Evolutionary conservation across 2,797 vertebrate genomes (phyloP), one percentile per base, ranked within the genome.

Genomic region (Schizopygopsis malacanthus): DNA sequence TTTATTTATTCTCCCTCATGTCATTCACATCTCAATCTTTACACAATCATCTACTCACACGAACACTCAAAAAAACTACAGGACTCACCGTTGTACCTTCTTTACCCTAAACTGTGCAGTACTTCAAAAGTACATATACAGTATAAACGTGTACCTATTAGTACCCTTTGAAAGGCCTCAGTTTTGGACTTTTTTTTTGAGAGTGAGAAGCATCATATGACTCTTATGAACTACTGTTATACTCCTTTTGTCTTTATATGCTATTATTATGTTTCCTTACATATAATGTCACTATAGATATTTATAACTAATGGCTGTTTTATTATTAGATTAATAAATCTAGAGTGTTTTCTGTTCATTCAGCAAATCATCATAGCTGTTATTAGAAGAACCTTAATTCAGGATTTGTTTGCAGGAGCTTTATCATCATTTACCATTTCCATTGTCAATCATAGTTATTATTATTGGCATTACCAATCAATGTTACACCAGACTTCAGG

Each of bases 1-100:
- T 75, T 75, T 75, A 52, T 75, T 75, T 75, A 50, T 75, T 33
- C 45, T 33, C 25, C 25, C 4, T 52, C 25, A 50, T 18, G 71
- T 50, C 25, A 10, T 33, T 75, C 45, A 28, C 47, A 3, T 28
- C 45, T 2, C 1, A 15, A 10, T 73, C 1, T 71, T 72, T 71
- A 71, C 13, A n/a, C 13, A 61, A 61, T 12, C 10, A 12, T 25
- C 11, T 25, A 61, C n/a, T 61, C 22, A 0, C n/a, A 13, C n/a
- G 2, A 12, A 61, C 11, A 13, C 61, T 25, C n/a, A 13, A 12
- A 25, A 6, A 12, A 63, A 28, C 4, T 28, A 2, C 61, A 28
- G 15, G 4, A 39, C 6, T 16, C 22, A 22, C 1, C 43, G 3
- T 47, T 47, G 13, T 28, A 28, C n/a, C 11, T 63, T 13, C 5